Percentiles rank a stretch among this genome's conserved stretches.
Evolutionary conservation across 2,797 vertebrate species (phyloP).

Genomic region (Falco concolor): DNA sequence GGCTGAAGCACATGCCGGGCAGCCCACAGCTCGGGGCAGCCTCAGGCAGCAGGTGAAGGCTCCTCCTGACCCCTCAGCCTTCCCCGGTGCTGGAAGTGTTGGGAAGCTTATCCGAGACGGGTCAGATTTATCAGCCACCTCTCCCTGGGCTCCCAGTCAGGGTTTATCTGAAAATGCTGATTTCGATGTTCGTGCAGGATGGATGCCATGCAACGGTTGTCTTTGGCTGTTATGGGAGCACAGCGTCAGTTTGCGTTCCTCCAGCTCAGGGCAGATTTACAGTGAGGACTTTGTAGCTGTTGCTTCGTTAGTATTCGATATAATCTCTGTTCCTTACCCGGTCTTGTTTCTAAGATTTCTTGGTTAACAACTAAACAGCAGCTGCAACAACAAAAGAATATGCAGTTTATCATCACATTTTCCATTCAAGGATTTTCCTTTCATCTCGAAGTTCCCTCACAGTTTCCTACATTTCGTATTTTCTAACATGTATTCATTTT

Average conservation of each 20-base stretch:
- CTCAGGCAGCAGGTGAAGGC: not conserved
- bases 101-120: not conserved
- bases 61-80: rapidly evolving
- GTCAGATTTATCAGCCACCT: not conserved
- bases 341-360: not conserved
- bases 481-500: not conserved
- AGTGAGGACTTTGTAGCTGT: rapidly evolving
- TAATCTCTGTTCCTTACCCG: not conserved
- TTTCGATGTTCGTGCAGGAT: rapidly evolving
- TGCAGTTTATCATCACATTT: not conserved
- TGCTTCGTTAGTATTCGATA: not conserved
- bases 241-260: rapidly evolving
- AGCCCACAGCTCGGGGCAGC: not conserved
- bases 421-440: not conserved
- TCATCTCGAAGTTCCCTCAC: not conserved
- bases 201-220: rapidly evolving
- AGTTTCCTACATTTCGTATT: not conserved
- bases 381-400: not conserved
- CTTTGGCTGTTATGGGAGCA: not conserved
- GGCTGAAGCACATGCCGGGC: not conserved
- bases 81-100: rapidly evolving
- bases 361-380: not conserved
- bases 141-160: not conserved
- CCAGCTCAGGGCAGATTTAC: not conserved
- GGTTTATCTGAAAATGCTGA: not conserved